Conservation (phyloP, 2,797 vertebrate genomes). For the Labroides dimidiatus region DNA sequence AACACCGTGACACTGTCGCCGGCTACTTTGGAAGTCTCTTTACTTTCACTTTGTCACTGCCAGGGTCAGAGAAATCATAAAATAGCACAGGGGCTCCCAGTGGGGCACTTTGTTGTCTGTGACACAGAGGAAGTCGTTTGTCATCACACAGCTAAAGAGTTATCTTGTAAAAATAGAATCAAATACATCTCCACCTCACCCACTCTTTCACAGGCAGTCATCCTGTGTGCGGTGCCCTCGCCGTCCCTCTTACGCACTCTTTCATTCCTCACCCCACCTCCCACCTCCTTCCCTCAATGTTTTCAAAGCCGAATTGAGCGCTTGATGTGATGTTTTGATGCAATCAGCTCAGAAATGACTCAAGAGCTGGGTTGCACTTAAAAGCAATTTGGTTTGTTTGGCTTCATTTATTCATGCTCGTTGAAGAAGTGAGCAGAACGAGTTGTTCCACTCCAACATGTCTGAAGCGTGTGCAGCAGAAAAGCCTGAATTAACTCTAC, state of each 20-base stretch:
- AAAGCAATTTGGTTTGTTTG: conserved; percentile 60
- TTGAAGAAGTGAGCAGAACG: conserved; percentile 22
- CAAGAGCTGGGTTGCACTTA: conserved; percentile 63
- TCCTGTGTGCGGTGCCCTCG: conserved; percentile 29
- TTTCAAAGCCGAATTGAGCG: conserved; percentile 49
- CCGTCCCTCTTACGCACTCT: no score
- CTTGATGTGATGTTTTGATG: conserved; percentile 63
- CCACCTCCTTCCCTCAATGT: conserved; percentile 6
- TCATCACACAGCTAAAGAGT: conserved; percentile 69
- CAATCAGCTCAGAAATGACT: conserved; percentile 66
- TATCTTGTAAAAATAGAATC: conserved; percentile 70
- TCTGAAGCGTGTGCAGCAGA: conserved; percentile 18
- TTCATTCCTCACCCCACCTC: background rate
- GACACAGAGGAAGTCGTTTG: conserved; percentile 66
- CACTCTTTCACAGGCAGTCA: conserved; percentile 36
- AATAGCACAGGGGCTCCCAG: conserved; percentile 61
- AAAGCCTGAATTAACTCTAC: conserved; percentile 36
- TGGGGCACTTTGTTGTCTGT: conserved; percentile 68
- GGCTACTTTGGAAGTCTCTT: conserved; percentile 47
- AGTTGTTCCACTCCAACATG: conserved; percentile 41
- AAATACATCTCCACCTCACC: conserved; percentile 63
- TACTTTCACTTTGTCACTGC: conserved; percentile 69
- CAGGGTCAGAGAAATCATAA: conserved; percentile 66
- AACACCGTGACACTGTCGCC: conserved; percentile 11
- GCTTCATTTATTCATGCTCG: conserved; percentile 45